Percentiles rank a stretch among this genome's conserved stretches.
Evolutionary conservation across 1,140 invertebrate genomes (phyloP).

Genomic region (Drosophila sturtevanti): DNA sequence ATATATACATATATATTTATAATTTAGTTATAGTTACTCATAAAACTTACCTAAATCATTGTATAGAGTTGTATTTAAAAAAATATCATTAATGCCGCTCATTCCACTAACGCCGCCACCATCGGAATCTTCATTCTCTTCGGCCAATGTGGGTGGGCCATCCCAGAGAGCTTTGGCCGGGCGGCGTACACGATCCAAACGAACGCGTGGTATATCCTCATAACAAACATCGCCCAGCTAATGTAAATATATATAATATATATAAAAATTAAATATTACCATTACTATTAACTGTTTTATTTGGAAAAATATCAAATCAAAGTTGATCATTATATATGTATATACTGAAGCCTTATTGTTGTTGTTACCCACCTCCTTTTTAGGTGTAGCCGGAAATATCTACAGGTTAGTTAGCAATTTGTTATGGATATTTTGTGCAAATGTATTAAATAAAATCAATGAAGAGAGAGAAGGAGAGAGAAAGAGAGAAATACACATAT

Average conservation of each 20-base stretch:
- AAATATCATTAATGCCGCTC: slow-evolving; percentile 71
- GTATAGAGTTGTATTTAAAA: slow-evolving; percentile 77
- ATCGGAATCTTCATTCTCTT: slow-evolving; percentile 81
- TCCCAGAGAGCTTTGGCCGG: slow-evolving; percentile 77
- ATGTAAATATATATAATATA: not conserved
- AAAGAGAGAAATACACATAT: slow-evolving; percentile 44
- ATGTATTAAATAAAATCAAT: slow-evolving; percentile 38
- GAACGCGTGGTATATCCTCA: slow-evolving; percentile 79
- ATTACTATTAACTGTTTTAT: no score
- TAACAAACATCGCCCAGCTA: slow-evolving; percentile 80
- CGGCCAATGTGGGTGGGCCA: slow-evolving; percentile 77
- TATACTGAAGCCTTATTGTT: not conserved
- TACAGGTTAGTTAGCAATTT: slow-evolving; percentile 57
- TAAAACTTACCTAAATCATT: slow-evolving; percentile 77
- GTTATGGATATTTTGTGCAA: slow-evolving; percentile 37
- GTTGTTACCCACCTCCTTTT: slow-evolving; percentile 82
- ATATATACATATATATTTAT: no score
- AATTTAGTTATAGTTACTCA: no score
- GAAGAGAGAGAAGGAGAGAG: slow-evolving; percentile 20
- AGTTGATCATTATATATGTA: not conserved
- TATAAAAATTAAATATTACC: no score
- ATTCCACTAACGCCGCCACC: slow-evolving; percentile 58
- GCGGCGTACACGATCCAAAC: slow-evolving; percentile 76
- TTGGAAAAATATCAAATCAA: no score
- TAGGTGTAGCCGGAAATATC: slow-evolving; percentile 82